Evolutionary conservation across 2,797 vertebrate species (phyloP).

Genomic region (Diplodus sargus): DNA sequence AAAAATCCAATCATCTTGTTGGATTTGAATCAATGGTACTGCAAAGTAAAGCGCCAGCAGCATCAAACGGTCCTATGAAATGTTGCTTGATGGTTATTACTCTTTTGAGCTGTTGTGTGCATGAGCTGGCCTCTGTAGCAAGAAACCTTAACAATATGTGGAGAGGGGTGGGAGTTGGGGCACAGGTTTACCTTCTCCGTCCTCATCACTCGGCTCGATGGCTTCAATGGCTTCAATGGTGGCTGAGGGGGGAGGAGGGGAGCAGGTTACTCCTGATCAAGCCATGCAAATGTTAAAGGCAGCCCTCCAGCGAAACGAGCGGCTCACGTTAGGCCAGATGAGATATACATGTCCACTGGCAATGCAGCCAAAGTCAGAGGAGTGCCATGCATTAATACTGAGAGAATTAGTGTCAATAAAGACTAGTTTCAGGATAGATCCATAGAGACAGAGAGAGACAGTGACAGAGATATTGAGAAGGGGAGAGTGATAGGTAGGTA

Average conservation of each 20-base stretch:
- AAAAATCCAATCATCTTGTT: not conserved
- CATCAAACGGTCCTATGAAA: conserved; percentile 29
- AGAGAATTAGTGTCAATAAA: conserved; percentile 52
- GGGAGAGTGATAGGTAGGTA: conserved; percentile 46
- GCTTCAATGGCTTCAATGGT: conserved; percentile 91
- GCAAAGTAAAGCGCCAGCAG: conserved; percentile 57
- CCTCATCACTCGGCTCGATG: conserved; percentile 85
- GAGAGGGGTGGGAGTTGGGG: conserved; percentile 52
- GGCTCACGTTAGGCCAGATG: conserved; percentile 62
- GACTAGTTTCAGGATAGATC: conserved; percentile 1
- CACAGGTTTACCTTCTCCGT: conserved; percentile 87
- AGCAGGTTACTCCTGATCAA: conserved; percentile 85
- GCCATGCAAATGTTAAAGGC: conserved; percentile 86
- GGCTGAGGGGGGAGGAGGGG: conserved; percentile 86
- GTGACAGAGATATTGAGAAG: conserved; percentile 41
- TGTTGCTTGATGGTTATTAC: conserved; percentile 32
- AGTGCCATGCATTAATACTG: conserved; percentile 64
- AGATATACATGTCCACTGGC: conserved; percentile 70
- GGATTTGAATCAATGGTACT: conserved; percentile 15
- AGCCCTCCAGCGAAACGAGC: conserved; percentile 70
- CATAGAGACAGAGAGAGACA: conserved; percentile 29
- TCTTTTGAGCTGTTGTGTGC: conserved; percentile 40
- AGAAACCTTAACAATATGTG: conserved; percentile 40
- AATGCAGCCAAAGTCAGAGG: conserved; percentile 67
- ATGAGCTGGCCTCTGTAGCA: conserved; percentile 33